Conservation (phyloP, 2,113 vertebrate species). For the Trachemys scripta region DNA sequence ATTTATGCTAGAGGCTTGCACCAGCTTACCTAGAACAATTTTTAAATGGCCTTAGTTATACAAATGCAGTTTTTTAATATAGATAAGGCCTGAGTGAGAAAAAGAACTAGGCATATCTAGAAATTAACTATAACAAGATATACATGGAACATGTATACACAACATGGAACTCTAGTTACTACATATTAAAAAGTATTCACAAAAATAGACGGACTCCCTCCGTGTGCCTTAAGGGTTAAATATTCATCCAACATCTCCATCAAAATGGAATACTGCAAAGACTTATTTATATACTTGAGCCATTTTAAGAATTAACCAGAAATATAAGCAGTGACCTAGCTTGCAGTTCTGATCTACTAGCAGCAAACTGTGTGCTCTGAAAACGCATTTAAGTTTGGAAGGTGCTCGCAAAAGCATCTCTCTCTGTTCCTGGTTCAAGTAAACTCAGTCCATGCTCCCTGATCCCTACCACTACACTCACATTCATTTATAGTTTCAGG, state of each 20-base stretch:
- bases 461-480: background rate
- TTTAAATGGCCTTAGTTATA: background rate
- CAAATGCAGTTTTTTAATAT: background rate
- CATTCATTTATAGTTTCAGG: background rate
- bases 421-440: background rate
- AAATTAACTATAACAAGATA: background rate
- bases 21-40: background rate
- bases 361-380: background rate
- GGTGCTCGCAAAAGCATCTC: background rate
- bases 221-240: background rate
- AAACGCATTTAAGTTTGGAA: background rate
- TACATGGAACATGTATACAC: background rate
- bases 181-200: background rate
- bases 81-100: background rate
- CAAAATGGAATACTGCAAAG: background rate
- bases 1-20: background rate
- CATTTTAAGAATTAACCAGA: background rate
- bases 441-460: background rate
- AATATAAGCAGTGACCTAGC: background rate
- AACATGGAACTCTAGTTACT: background rate
- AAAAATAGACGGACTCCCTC: background rate
- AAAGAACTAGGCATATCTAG: background rate
- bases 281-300: no score
- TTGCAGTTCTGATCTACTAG: background rate
- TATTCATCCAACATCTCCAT: background rate